Percentiles rank a stretch among this genome's conserved stretches.
phyloP scores from a whole-genome alignment of 2,888 invertebrate genomes.

The Perdita meconis region DNA sequence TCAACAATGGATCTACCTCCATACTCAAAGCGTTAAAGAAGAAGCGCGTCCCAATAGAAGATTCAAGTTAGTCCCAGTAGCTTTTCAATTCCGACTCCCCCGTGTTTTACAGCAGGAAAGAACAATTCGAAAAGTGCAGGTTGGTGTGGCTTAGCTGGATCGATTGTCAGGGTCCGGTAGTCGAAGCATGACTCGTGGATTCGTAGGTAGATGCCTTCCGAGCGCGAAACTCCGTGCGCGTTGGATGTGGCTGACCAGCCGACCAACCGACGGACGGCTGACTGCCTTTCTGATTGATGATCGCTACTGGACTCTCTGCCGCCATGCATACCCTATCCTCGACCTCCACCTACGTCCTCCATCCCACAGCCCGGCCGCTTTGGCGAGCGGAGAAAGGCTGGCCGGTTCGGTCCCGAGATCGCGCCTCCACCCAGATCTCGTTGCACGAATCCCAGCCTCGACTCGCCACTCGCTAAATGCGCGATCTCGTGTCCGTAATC shows the following conservation, averaged over 20 bases:
- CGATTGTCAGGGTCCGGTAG: conserved; percentile 79
- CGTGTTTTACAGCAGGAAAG: conserved; percentile 22
- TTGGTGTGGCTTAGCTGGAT: conserved; percentile 67
- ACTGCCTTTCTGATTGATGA: conserved; percentile 78
- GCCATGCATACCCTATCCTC: conserved; percentile 76
- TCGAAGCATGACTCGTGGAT: conserved; percentile 82
- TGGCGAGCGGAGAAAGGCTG: conserved; percentile 27
- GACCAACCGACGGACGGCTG: conserved; percentile 78
- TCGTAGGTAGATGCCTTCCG: conserved; percentile 75
- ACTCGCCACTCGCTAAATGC: conserved; percentile 9
- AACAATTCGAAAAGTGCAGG: conserved; percentile 59
- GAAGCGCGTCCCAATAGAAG: not conserved
- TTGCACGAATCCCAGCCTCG: conserved; percentile 43
- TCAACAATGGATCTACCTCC: too few relatives aligned
- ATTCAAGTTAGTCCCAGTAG: not conserved
- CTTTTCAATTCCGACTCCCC: not conserved
- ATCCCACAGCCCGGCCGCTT: conserved; percentile 51
- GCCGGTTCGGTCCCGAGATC: conserved; percentile 71
- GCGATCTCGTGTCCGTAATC: conserved; percentile 34
- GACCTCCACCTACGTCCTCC: conserved; percentile 58
- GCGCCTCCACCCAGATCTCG: conserved; percentile 65
- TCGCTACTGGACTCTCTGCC: conserved; percentile 82
- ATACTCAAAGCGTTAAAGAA: too few relatives aligned
- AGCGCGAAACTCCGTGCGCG: conserved; percentile 78
- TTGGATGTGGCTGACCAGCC: conserved; percentile 79